A percentile compares a stretch with the other conserved stretches of the same genome.
These are phyloP conservation scores for Poecilia latipinna DNA, from an alignment of 2,113 vertebrate species.

Conservation along the genomic window DNA sequence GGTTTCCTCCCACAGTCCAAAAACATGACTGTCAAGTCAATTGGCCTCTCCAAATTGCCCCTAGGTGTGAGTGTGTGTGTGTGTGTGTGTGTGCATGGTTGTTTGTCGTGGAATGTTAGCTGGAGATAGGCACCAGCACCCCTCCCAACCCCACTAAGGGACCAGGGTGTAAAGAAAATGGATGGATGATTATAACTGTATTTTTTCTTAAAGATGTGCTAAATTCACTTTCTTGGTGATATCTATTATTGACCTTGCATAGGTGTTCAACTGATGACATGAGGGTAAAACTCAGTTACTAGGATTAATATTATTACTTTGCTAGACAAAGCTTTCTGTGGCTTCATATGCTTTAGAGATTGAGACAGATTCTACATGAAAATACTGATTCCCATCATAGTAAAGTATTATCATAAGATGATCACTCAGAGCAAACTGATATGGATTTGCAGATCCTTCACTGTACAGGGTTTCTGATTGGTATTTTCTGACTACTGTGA, in stretches of 20 bases:
- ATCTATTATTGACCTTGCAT: background rate
- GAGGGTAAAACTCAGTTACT: background rate
- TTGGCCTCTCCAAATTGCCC: too few relatives aligned
- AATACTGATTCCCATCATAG: background rate
- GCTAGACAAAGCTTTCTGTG: background rate
- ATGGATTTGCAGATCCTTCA: background rate
- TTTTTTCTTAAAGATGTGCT: too few relatives aligned
- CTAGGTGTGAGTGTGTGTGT: too few relatives aligned
- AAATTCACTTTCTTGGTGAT: too few relatives aligned
- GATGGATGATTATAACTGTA: too few relatives aligned
- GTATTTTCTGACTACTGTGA: background rate
- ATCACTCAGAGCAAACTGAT: background rate
- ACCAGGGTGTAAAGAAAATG: too few relatives aligned
- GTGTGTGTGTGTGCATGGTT: too few relatives aligned
- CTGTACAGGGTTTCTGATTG: background rate
- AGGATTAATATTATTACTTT: background rate
- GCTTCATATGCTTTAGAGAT: background rate
- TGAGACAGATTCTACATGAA: background rate
- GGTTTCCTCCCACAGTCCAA: too few relatives aligned
- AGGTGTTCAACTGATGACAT: background rate
- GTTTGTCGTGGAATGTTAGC: too few relatives aligned
- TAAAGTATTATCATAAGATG: background rate
- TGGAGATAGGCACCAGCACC: too few relatives aligned
- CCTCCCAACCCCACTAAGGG: too few relatives aligned
- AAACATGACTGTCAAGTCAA: too few relatives aligned